Evolutionary conservation across 2,888 invertebrate genomes (phyloP).

Genomic region (Galeopsomyia nigrocyanea): DNA sequence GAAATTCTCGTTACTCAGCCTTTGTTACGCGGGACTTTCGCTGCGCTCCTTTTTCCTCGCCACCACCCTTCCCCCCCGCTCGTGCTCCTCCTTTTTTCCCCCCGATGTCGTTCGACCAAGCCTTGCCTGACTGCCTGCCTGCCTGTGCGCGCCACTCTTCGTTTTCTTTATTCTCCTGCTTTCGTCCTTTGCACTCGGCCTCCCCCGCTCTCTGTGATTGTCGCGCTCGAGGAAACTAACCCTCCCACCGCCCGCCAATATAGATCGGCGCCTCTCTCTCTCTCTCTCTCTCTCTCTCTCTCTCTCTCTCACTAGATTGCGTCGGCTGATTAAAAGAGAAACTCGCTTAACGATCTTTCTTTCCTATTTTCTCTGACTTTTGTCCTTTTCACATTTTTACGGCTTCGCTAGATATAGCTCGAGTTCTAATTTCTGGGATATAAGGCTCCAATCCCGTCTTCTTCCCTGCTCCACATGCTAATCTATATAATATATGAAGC

Average conservation of each 20-base stretch:
- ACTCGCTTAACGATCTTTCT: constrained; percentile 24
- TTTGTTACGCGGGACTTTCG: constrained; percentile 33
- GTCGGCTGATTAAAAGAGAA: constrained; percentile 20
- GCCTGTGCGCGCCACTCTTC: constrained; percentile 1
- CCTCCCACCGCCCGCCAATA: too few relatives aligned
- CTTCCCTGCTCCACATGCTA: too few relatives aligned
- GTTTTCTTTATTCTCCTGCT: constrained; percentile 1
- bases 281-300: neutral
- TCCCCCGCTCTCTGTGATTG: constrained; percentile 29
- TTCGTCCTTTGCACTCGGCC: neutral
- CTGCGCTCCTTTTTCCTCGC: neutral
- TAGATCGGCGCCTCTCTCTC: neutral
- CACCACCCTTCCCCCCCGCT: neutral
- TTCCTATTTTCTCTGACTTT: neutral
- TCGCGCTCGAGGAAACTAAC: constrained; percentile 24
- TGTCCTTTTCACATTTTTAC: neutral
- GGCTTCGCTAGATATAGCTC: neutral
- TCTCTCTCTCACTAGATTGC: constrained; percentile 24
- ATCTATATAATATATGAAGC: too few relatives aligned
- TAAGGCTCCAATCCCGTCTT: too few relatives aligned
- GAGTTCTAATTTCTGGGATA: too few relatives aligned
- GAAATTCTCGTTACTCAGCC: constrained; percentile 47
- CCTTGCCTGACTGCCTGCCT: too few relatives aligned
- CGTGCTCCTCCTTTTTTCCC: constrained; percentile 12
- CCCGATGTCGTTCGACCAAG: constrained; percentile 33